A percentile compares a stretch with the other conserved stretches of the same genome.
These are phyloP conservation scores for Paramormyrops kingsleyae DNA, from an alignment of 2,113 vertebrate species.

Conservation along the genomic window DNA sequence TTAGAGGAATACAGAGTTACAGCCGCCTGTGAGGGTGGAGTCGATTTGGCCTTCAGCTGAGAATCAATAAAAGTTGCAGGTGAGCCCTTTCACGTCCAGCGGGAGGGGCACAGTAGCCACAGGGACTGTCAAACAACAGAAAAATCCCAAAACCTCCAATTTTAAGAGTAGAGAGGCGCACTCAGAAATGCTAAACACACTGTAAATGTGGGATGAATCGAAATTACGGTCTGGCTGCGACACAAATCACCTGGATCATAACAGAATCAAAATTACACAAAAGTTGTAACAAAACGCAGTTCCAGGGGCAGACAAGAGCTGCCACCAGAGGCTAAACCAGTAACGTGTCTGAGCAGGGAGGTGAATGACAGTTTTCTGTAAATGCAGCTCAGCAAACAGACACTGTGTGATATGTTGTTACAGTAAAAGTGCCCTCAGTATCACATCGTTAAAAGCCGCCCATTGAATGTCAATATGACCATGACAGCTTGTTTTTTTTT, in stretches of 20 bases:
- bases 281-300: background rate
- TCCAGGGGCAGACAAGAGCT: background rate
- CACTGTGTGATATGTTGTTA: background rate
- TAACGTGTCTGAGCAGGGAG: background rate
- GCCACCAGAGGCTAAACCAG: background rate
- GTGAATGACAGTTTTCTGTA: background rate
- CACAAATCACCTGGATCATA: background rate
- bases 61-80: background rate
- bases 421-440: background rate
- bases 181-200: background rate
- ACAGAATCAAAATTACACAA: background rate
- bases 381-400: background rate
- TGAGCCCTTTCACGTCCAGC: background rate
- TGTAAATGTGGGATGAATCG: background rate
- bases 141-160: background rate
- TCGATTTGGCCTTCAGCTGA: background rate
- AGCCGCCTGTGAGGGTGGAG: background rate
- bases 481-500: background rate
- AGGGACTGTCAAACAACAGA: background rate
- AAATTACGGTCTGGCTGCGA: background rate
- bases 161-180: background rate
- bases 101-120: background rate
- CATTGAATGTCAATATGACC: background rate
- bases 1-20: background rate
- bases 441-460: background rate